Conservation (phyloP, 2,888 invertebrate species). For the Micropterix aruncella region DNA sequence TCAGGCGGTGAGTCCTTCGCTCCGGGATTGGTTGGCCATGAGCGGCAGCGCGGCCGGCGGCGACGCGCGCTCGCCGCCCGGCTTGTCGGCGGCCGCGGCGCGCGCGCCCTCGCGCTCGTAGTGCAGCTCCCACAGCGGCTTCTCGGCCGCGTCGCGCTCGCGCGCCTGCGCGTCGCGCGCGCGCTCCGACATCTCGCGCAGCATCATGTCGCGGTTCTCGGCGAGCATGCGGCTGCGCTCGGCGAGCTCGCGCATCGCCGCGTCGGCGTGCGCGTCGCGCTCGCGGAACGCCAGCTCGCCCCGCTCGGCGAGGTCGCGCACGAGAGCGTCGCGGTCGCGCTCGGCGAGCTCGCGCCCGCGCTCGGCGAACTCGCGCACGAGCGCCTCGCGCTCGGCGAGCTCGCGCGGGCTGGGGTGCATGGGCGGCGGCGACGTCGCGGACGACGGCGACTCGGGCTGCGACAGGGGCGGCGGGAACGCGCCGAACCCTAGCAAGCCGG, state of each 20-base stretch:
- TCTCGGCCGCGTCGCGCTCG: constrained; percentile 17
- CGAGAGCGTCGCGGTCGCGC: constrained; percentile 26
- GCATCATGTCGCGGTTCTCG: constrained; percentile 23
- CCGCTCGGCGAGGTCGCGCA: constrained; percentile 16
- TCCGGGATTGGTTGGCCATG: constrained; percentile 46
- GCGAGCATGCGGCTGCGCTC: constrained; percentile 24
- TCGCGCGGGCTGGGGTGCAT: constrained; percentile 13
- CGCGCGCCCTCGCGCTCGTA: constrained; percentile 34
- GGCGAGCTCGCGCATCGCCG: constrained; percentile 32
- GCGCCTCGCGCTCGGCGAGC: constrained; percentile 31
- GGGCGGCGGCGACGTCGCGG: constrained; percentile 28
- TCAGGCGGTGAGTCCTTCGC: constrained; percentile 63
- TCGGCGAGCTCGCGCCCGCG: constrained; percentile 38
- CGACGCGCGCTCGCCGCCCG: constrained; percentile 30
- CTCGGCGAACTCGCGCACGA: constrained; percentile 38
- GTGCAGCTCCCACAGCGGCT: constrained; percentile 39
- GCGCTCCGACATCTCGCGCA: constrained; percentile 17
- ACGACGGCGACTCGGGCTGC: constrained; percentile 40
- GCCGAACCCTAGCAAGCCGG: constrained; percentile 63
- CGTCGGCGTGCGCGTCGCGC: constrained; percentile 17
- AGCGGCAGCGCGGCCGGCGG: constrained; percentile 37
- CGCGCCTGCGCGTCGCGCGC: constrained; percentile 20
- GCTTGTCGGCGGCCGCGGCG: constrained; percentile 29
- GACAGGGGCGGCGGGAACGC: constrained; percentile 40
- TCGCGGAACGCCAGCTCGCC: constrained; percentile 8